Evolutionary conservation across 2,888 invertebrate genomes (phyloP), one percentile per base, ranked within the genome.

Genomic region (Venusia cambrica): DNA sequence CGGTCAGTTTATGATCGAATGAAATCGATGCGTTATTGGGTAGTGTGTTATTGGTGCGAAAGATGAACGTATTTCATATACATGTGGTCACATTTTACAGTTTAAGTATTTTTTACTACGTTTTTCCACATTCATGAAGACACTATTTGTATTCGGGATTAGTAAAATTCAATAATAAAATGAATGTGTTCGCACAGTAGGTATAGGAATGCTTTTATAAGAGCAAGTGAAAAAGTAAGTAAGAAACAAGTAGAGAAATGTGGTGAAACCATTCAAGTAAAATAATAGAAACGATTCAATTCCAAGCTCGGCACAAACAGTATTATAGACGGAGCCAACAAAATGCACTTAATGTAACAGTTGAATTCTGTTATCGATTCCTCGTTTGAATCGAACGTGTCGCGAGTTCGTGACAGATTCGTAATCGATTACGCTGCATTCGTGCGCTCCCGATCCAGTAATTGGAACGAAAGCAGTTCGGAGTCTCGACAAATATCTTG

Each of bases 381-480:
- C 51, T 55, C 54, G 51, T 64, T 64, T 48, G 54, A 57, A 60
- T 48, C 24, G 48, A 55, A 61, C 64, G 56, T 62, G 55, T 56
- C 29, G 56, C 49, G 38, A 60, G 53, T 59, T 72, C 73, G 72
- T 63, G 65, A 63, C 62, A 60, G 62, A 61, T 65, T 46, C 42
- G 44, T 46, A 61, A 65, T 73, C 75, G 78, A 76, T 74, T 68
- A 63, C 54, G 54, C 43, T 48, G 39, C 55, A 59, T 57, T 76
- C 78, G 79, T 77, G 77, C 61, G 67, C 62, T 59, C 63, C 58
- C 65, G 62, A 65, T 63, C 58, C 71, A 55, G 66, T 81, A 83
- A 81, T 81, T 83, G 81, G 80, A 72, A 64, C 62, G 60, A 62
- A 56, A 62, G 58, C 59, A 54, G 57, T 49, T 55, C 55, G 35